A percentile compares a stretch with the other conserved stretches of the same genome.
Evolutionary conservation across 2,113 vertebrate species (phyloP).

Genomic region (Solea senegalensis): DNA sequence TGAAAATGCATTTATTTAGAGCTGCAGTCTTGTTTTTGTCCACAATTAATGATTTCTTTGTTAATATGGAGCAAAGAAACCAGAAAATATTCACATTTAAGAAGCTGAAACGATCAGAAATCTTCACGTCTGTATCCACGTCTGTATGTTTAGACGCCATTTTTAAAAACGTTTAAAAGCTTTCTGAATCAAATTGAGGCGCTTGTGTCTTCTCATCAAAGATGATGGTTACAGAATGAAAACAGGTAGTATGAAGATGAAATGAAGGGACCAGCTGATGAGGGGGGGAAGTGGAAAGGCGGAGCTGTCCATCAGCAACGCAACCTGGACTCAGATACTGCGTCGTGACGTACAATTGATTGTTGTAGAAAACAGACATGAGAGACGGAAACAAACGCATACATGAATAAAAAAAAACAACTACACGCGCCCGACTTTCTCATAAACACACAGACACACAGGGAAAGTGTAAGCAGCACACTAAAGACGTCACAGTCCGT

Average conservation of each 20-base stretch:
- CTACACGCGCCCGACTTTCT: background rate
- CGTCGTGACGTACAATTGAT: slow-evolving; percentile 25
- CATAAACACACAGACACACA: background rate
- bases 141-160: too few species aligned
- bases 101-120: too few species aligned
- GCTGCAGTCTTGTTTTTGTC: too few species aligned
- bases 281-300: slow-evolving; percentile 23
- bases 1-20: too few species aligned
- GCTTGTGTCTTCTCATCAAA: too few species aligned
- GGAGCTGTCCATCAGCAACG: slow-evolving; percentile 45
- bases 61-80: too few species aligned
- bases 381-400: background rate
- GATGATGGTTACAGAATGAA: background rate
- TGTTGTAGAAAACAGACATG: background rate
- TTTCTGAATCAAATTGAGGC: too few species aligned
- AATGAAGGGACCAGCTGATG: slow-evolving; percentile 18
- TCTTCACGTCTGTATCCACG: too few species aligned
- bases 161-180: too few species aligned
- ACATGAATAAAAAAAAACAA: slow-evolving; percentile 5
- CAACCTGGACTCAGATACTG: slow-evolving; percentile 38
- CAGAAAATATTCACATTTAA: too few species aligned
- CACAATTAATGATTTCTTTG: too few species aligned
- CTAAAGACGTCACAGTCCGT: slow-evolving; percentile 43
- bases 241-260: background rate
- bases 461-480: slow-evolving; percentile 27